Evolutionary conservation across 2,888 invertebrate genomes (phyloP), one percentile per base, ranked within the genome.

Genomic region (Drosophila emarginata): DNA sequence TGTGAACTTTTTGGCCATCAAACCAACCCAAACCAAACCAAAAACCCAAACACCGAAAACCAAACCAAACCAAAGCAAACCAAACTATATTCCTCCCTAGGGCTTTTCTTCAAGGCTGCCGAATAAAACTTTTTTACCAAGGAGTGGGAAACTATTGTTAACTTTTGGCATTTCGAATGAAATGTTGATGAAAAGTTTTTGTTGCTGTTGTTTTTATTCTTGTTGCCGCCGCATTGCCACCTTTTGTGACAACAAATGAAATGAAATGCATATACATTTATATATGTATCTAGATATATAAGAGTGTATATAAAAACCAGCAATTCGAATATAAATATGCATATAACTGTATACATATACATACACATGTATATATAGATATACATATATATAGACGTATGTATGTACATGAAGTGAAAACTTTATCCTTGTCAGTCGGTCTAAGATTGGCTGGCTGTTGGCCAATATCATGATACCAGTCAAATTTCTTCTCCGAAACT

Each of bases 401-500:
- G 14, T 54, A 54, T 36, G 12, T 54, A 26, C 26, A 36, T 54
- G 36, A 54, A 54, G n/a, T 36, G 54, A 36, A 54, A 54, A 54
- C 54, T 54, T 54, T 54, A 36, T 54, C 54, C 54, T 54, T 54
- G 54, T 54, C 54, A 21, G 54, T 26, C 14, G 40, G 14, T n/a
- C 6, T 23, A n/a, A 51, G 54, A 54, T n/a, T 15, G 36, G 54
- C 32, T 28, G 12, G 54, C 45, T 45, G 45, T 45, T 21, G 45
- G 45, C 45, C 45, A 45, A 45, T 45, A 45, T 9, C 32, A 50
- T 54, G 32, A 54, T 54, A 32, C 28, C 54, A 54, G 54, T 45
- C 11, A 21, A 54, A 50, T 56, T 54, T 37, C 60, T 63, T 58
- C 61, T 53, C 60, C 61, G 37, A 64, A 80, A 80, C 61, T 87